These are phyloP conservation scores for Bothrops jararaca DNA, from an alignment of 2,113 vertebrate genomes.

Conservation along the genomic window DNA sequence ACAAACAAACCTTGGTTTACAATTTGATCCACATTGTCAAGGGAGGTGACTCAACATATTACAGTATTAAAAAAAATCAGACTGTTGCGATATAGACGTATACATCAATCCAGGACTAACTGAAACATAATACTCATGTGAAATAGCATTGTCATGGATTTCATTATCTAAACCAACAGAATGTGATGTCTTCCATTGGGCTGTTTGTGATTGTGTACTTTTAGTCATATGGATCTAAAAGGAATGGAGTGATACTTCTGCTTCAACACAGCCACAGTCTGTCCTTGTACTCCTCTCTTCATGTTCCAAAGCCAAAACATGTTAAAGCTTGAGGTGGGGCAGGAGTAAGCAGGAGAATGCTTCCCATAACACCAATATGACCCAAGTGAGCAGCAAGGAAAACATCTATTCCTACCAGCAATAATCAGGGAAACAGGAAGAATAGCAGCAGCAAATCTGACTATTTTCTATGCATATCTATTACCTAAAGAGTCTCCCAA, in stretches of 20 bases:
- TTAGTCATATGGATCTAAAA: background rate
- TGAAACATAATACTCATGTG: background rate
- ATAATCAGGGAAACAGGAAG: background rate
- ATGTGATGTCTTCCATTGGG: background rate
- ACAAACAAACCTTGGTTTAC: background rate
- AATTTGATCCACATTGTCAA: background rate
- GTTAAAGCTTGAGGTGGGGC: background rate
- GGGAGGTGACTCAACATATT: background rate
- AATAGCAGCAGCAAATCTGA: background rate
- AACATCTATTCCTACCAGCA: background rate
- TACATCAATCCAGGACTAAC: background rate
- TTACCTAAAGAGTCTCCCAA: background rate
- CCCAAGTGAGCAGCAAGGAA: background rate
- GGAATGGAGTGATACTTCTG: background rate
- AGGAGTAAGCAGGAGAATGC: background rate
- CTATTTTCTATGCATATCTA: background rate
- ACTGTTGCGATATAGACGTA: background rate
- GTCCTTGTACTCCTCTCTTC: background rate
- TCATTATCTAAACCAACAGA: background rate
- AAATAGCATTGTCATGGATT: background rate
- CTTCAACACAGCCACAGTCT: background rate
- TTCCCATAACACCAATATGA: background rate
- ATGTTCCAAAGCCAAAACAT: background rate
- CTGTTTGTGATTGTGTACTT: background rate
- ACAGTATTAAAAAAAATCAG: background rate